These are phyloP conservation scores for Saguinus imperator DNA, from an alignment of 2,113 vertebrate species.

Conservation along the genomic window DNA sequence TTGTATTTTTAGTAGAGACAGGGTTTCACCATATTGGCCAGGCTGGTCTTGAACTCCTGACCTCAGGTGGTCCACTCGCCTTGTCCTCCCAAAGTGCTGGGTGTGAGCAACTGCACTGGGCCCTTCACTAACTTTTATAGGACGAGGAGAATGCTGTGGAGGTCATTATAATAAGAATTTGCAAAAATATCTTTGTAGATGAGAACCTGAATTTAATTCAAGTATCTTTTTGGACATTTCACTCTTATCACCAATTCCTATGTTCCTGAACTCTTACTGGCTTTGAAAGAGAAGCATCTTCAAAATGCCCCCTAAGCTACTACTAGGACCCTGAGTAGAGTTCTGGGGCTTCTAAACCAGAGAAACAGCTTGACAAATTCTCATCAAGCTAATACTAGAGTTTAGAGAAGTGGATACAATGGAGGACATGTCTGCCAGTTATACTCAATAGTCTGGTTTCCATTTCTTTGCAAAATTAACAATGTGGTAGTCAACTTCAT, in stretches of 20 bases:
- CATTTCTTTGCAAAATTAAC: conserved; percentile 10
- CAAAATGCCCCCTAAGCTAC: neutral
- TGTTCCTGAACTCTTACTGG: neutral
- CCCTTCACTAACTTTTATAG: neutral
- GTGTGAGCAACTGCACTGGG: no score
- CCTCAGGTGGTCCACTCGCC: no score
- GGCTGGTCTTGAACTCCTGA: no score
- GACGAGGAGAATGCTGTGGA: neutral
- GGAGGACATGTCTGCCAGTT: neutral
- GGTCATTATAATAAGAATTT: neutral
- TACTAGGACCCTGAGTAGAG: neutral
- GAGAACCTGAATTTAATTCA: neutral
- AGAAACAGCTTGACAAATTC: neutral
- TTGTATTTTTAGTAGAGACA: no score
- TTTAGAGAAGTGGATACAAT: neutral
- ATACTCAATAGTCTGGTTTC: neutral
- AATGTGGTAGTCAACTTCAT: neutral
- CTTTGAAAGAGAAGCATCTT: neutral
- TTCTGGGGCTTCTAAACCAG: neutral
- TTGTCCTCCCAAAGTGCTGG: no score
- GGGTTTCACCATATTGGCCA: no score
- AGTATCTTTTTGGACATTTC: neutral
- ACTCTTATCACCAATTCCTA: neutral
- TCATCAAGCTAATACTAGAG: neutral
- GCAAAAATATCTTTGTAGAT: neutral